Evolutionary conservation across 2,797 vertebrate genomes (phyloP).

Genomic region (Phataginus tetradactyla): DNA sequence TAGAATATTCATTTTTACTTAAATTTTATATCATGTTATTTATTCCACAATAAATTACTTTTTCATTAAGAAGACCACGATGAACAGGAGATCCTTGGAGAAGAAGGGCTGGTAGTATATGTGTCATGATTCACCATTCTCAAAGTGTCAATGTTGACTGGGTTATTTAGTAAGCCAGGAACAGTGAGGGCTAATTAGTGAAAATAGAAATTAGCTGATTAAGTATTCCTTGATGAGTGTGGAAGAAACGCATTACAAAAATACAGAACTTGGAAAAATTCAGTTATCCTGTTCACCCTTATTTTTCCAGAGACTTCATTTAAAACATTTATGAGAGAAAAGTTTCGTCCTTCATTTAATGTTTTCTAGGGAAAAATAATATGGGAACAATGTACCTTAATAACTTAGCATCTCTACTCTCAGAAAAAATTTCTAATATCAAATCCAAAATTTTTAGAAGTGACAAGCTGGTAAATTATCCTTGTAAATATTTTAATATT

Average conservation of each 20-base stretch:
- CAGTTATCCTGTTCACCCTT: not conserved
- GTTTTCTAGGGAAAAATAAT: not conserved
- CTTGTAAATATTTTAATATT: not conserved
- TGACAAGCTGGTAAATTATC: conserved; percentile 4
- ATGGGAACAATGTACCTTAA: not conserved
- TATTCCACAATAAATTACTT: not conserved
- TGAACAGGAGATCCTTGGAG: not conserved
- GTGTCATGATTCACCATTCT: not conserved
- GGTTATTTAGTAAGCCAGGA: not conserved
- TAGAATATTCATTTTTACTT: not conserved
- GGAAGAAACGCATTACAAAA: conserved; percentile 18
- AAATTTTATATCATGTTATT: not conserved
- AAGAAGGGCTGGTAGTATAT: not conserved
- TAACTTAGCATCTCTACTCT: not conserved
- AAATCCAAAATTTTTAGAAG: not conserved
- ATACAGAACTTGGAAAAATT: not conserved
- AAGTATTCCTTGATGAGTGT: not conserved
- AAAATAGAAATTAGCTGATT: not conserved
- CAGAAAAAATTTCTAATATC: not conserved
- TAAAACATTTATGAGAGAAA: not conserved
- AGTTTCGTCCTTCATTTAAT: not conserved
- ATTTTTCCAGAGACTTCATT: not conserved
- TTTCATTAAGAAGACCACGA: not conserved
- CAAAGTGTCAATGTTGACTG: not conserved
- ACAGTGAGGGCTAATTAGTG: not conserved